Evolutionary conservation across 2,888 invertebrate species (phyloP), one percentile per base, ranked within the genome.

Genomic region (Luperina testacea): DNA sequence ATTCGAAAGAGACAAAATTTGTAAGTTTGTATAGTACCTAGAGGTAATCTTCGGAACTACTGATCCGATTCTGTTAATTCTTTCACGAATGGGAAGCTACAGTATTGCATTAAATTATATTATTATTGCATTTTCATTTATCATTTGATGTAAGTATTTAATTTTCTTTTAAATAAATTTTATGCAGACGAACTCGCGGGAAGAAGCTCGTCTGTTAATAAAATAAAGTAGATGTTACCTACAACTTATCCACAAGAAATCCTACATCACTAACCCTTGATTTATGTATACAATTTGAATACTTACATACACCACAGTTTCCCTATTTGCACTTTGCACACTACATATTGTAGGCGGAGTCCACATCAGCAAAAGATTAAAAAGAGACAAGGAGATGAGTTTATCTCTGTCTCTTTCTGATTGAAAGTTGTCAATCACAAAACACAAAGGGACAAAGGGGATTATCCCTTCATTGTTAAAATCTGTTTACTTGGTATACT

Each of bases 361-460:
- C 87, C n/a, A 72, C 11, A 80, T 74, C 79, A 87, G 87, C 86
- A 88, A 86, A 83, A 86, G 86, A 89, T 82, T 80, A 85, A 88
- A 90, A 89, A 89, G 90, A 91, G 91, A 92, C 79, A 68, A 88
- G 80, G 80, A 86, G 82, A 91, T 78, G 83, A 92, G 11, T 59
- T n/a, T 59, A 59, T 59, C 57, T 59, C 57, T 59, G 4, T n/a
- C 57, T 59, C n/a, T 4, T 59, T 59, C 57, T 59, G n/a, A 59
- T 59, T 59, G 57, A 59, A 11, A 59, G 77, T 92, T 95, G 95
- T 94, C 95, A 95, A 94, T 94, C 95, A 95, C 80, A 38, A 38
- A 38, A 38, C 38, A 38, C 38, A 38, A 38, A 38, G 38, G 38
- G 38, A 77, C 76, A 88, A 89, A 82, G 85, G 90, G 92, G 93